A percentile compares a stretch with the other conserved stretches of the same genome.
These are phyloP conservation scores for Chaetophractus vellerosus DNA, from an alignment of 2,797 vertebrate genomes.

Conservation along the genomic window DNA sequence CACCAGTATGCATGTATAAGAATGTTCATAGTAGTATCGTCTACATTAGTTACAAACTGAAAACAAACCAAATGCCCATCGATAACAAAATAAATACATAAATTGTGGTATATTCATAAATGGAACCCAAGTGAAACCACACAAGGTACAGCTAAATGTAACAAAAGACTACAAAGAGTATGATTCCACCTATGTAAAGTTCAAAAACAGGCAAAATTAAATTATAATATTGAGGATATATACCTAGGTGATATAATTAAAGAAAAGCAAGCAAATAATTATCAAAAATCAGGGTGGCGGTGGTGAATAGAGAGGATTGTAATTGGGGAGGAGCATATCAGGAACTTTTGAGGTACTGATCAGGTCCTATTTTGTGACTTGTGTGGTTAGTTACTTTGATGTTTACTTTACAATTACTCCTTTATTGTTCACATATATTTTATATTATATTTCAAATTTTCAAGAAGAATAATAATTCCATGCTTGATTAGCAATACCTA, in stretches of 20 bases:
- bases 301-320: neutral
- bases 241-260: neutral
- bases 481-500: neutral
- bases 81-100: conserved; percentile 33
- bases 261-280: conserved; percentile 26
- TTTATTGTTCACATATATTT: neutral
- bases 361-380: neutral
- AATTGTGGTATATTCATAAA: conserved; percentile 30
- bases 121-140: conserved; percentile 4
- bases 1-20: neutral
- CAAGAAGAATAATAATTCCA: neutral
- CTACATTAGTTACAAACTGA: neutral
- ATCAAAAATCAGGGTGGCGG: conserved; percentile 19
- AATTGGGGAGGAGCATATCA: neutral
- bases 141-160: neutral
- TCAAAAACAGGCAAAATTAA: neutral
- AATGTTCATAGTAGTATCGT: neutral
- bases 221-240: neutral
- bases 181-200: neutral
- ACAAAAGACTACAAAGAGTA: neutral
- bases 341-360: neutral
- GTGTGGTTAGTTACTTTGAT: neutral
- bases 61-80: conserved; percentile 13
- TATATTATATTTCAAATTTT: conserved; percentile 32
- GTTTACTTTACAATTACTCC: conserved; percentile 25